Conservation (phyloP, 2,113 vertebrate genomes). For the Junco hyemalis region DNA sequence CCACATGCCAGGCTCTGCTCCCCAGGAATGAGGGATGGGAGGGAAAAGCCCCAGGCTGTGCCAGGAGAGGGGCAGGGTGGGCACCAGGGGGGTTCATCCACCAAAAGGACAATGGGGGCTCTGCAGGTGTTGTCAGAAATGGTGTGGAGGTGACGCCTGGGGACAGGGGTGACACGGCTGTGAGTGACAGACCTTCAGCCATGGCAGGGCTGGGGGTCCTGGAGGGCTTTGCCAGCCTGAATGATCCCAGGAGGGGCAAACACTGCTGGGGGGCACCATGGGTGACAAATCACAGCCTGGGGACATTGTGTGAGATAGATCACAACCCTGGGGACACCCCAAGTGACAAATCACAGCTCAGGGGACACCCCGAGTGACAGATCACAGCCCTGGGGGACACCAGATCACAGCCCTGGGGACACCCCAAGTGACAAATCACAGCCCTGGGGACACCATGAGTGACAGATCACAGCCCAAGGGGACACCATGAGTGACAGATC, state of each 20-base stretch:
- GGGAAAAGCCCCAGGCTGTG: not conserved
- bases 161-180: rapidly evolving
- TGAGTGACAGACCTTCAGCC: not conserved
- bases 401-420: not conserved
- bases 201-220: not conserved
- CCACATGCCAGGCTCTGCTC: not conserved
- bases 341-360: too few species aligned
- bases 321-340: not conserved
- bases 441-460: rapidly evolving
- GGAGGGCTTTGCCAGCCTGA: not conserved
- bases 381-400: not conserved
- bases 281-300: not conserved
- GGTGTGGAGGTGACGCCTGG: not conserved
- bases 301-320: rapidly evolving
- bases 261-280: rapidly evolving
- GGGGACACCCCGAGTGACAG: rapidly evolving
- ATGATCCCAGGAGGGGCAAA: not conserved
- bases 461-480: not conserved
- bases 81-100: not conserved
- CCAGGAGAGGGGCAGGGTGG: not conserved
- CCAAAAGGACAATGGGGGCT: not conserved
- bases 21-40: not conserved
- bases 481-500: rapidly evolving
- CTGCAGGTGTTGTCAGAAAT: rapidly evolving
- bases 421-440: not conserved